These are phyloP conservation scores for Goniozus legneri DNA, from an alignment of 1,140 invertebrate species.

Conservation along the genomic window DNA sequence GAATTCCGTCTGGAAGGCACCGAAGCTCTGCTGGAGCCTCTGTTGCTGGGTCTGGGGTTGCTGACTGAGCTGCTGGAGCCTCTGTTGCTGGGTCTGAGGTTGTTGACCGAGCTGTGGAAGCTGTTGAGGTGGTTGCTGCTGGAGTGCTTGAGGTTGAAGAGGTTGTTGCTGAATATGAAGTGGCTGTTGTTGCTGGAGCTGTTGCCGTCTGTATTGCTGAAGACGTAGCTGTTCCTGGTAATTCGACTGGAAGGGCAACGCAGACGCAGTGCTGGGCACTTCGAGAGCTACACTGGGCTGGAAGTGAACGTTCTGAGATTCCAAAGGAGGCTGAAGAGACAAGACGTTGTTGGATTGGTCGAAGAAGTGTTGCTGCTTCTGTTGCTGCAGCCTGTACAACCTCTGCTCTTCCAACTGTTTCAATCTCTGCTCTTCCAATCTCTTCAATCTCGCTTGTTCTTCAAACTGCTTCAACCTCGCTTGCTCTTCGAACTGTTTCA, in stretches of 20 bases:
- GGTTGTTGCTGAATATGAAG: conserved; percentile 44
- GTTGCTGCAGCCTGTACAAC: conserved; percentile 25
- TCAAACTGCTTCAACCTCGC: conserved; percentile 46
- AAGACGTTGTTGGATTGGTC: conserved; percentile 36
- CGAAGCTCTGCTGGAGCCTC: conserved; percentile 53
- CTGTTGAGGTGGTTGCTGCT: conserved; percentile 42
- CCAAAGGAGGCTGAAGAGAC: conserved; percentile 23
- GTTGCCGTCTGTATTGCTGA: conserved; percentile 33
- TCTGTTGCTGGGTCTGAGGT: conserved; percentile 48
- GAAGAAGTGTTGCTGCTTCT: conserved; percentile 30
- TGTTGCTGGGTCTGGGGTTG: conserved; percentile 49
- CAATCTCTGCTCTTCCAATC: conserved; percentile 27
- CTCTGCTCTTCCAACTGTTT: conserved; percentile 44
- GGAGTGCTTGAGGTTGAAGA: conserved; percentile 41
- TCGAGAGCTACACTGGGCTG: conserved; percentile 49
- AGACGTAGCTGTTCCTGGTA: conserved; percentile 22
- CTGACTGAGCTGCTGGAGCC: conserved; percentile 45
- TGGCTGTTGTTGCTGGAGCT: conserved; percentile 37
- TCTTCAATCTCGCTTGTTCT: conserved; percentile 31
- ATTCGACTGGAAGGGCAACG: conserved; percentile 28
- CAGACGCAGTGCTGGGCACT: conserved; percentile 32
- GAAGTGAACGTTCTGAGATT: conserved; percentile 36
- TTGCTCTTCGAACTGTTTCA: conserved; percentile 48
- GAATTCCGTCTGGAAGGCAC: conserved; percentile 43
- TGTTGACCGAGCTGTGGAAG: conserved; percentile 44